Conservation (phyloP, 2,113 vertebrate genomes). For the Callopanchax toddi region DNA sequence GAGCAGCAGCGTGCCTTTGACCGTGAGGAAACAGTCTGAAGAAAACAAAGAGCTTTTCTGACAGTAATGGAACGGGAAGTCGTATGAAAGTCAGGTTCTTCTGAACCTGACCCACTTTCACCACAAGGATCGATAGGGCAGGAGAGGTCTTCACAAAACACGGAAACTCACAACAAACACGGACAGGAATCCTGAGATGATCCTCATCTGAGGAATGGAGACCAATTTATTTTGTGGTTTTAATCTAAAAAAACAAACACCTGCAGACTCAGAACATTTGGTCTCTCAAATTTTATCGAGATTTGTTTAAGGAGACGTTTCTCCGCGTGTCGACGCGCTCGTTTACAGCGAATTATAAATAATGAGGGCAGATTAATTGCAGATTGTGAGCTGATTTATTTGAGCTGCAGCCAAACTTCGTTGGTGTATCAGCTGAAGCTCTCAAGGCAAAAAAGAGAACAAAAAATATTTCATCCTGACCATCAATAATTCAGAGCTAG, state of each 20-base stretch:
- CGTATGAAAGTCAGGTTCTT: constrained; percentile 22
- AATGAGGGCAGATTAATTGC: neutral
- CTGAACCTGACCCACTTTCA: constrained; percentile 24
- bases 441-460: constrained; percentile 1
- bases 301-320: too few relatives aligned
- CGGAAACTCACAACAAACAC: too few relatives aligned
- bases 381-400: neutral
- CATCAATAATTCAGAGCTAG: constrained; percentile 72
- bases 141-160: neutral
- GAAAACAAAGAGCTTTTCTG: neutral
- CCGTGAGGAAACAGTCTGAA: constrained; percentile 1
- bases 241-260: too few relatives aligned
- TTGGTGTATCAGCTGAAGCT: constrained; percentile 9
- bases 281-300: neutral
- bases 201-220: too few relatives aligned
- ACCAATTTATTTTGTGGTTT: too few relatives aligned
- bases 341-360: too few relatives aligned
- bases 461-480: constrained; percentile 19
- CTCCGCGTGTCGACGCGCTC: neutral
- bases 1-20: constrained; percentile 6
- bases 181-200: too few relatives aligned
- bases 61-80: constrained; percentile 48
- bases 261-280: neutral
- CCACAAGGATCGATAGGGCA: constrained; percentile 10
- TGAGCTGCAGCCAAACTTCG: constrained; percentile 7